Evolutionary conservation across 2,113 vertebrate genomes (phyloP).

Genomic region (Leptocoma aspasia): DNA sequence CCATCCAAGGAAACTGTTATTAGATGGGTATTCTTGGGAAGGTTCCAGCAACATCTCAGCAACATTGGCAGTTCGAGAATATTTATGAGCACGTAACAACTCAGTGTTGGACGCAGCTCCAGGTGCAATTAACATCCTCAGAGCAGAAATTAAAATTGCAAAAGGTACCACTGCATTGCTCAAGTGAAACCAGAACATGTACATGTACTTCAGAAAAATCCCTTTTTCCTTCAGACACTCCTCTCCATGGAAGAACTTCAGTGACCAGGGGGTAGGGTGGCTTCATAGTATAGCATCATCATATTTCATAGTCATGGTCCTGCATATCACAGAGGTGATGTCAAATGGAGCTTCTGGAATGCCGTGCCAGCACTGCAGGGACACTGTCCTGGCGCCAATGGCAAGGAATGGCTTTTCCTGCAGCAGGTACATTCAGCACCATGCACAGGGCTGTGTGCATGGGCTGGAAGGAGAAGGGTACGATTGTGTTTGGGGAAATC

Average conservation of each 20-base stretch:
- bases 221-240: background rate
- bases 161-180: background rate
- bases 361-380: background rate
- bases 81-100: background rate
- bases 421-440: background rate
- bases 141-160: background rate
- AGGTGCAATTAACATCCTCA: background rate
- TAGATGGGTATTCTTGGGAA: background rate
- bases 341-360: background rate
- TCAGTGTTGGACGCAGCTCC: background rate
- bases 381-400: background rate
- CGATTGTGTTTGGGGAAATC: background rate
- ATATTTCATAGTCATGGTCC: background rate
- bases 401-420: background rate
- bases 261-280: background rate
- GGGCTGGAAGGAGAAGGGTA: background rate
- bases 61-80: background rate
- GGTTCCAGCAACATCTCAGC: constrained; percentile 1
- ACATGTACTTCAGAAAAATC: background rate
- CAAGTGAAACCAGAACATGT: background rate
- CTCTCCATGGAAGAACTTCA: background rate
- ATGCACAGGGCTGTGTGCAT: fast-evolving
- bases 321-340: background rate
- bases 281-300: background rate
- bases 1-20: background rate